Evolutionary conservation across 2,888 invertebrate species (phyloP), one percentile per base, ranked within the genome.

Genomic region (Cyrtodaria siliqua): DNA sequence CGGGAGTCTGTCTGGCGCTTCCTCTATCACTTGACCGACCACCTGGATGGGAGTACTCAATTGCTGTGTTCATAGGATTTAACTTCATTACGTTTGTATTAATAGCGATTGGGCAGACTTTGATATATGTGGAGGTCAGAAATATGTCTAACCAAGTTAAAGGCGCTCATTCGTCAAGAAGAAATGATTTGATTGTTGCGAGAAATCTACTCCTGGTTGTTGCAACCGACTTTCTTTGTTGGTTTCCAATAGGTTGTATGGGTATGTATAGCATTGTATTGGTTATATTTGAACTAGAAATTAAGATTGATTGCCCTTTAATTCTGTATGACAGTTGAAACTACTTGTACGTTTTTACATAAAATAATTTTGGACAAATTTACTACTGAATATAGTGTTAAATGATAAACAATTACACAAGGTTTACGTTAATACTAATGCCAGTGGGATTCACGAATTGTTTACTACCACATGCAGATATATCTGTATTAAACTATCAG

Each of bases 11-110:
- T 69, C 67, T 92, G 24, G 89, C 92, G 0, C 76, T 92, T 23
- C 91, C 92, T 29, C 87, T 92, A 8, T 90, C 91, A 18, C 85
- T 84, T 38, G 88, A 89, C 44, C 75, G 84, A 16, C 87, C 88
- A 1, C 87, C 91, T 8, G 92, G 92, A 14, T 92, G 92, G 92
- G 86, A 91, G 50, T 92, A 91, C 71, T 89, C 91, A 0, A 86
- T 90, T 4, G 87, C 86, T 4, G 79, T 92, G 16, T 92, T 92
- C 67, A 85, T 92, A 52, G 78, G 87, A 33, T 75, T 89, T 26
- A 92, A 92, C 72, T 86, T 91, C 42, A 23, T 89, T 8, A 47
- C 67, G 1, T 92, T 92, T 73, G 20, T 90, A 4, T 60, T 89
- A 20, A 91, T 92, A 27, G 87, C 86, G 8, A 52, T 82, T 1